Evolutionary conservation across 92 coral and sea anemone species (phyloP).

Genomic region (Porites cylindrica): DNA sequence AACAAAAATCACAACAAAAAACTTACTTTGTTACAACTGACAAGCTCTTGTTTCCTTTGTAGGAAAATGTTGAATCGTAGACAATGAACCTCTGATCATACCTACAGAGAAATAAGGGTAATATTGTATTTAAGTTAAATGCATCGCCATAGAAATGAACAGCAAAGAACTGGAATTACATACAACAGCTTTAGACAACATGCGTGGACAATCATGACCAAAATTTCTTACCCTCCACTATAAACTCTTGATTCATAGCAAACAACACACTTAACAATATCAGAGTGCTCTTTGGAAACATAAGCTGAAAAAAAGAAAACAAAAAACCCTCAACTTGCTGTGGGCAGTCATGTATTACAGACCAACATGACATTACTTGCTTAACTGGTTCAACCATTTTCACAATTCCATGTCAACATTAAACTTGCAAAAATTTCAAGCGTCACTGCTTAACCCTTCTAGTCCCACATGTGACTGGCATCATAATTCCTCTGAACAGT

Average conservation of each 20-base stretch:
- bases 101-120: conserved; percentile 40
- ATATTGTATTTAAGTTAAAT: conserved; percentile 58
- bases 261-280: conserved; percentile 94
- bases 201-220: not conserved
- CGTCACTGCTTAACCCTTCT: no score
- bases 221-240: conserved; percentile 92
- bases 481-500: no score
- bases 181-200: no score
- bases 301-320: conserved; percentile 52
- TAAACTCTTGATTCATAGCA: conserved; percentile 92
- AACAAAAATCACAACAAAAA: not conserved
- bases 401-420: no score
- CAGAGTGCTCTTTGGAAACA: conserved; percentile 83
- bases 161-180: no score
- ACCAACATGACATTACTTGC: no score
- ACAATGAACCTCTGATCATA: conserved; percentile 91
- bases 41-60: conserved; percentile 84
- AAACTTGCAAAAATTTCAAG: no score
- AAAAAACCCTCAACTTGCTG: not conserved
- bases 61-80: conserved; percentile 93
- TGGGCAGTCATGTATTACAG: no score
- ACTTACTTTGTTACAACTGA: conserved; percentile 92
- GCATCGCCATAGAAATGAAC: conserved; percentile 29
- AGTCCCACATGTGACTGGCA: no score
- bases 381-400: no score